Base-by-base conservation (phyloP, 92 coral and sea anemone species). In the Actinernus sp. region DNA sequence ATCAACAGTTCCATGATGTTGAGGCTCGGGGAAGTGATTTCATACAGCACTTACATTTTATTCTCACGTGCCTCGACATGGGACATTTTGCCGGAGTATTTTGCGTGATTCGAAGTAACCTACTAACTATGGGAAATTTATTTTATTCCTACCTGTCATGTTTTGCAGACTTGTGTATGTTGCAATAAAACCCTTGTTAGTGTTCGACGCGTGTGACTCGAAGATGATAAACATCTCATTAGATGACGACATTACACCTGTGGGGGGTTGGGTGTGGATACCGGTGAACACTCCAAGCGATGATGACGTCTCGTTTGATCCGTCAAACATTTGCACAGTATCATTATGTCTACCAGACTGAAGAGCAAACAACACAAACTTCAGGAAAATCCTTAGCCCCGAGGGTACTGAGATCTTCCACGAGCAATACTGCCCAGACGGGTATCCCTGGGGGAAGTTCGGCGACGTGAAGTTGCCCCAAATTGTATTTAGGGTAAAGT, bases 201-300 rank as follows among this genome's bases (percentile, higher is more conserved):
- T 54, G 16, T 12, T 67, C 36, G 56, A 32, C 49, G 25, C 24
- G 12, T 53, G 63, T 13, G 75, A 27, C 63, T 53, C 53, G 27
- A 67, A 67, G 25, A 67, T 34, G 56, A 53, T 29, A 33, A 67
- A 67, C 27, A 67, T 31, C 58, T 53, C 51, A 60, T 68, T 68
- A 26, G 63, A 52, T 4, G 76, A 52, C 18, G 76, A 68, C 2
- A 26, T 25, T 1, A 68, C 38, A 25, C 76, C 76, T 27, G 51
- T 26, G 25, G 51, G 37, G 32, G 63, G 39, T 16, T 63, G 65
- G 8, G 4, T 2, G 20, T 11, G 57, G 38, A 34, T 37, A 19
- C 76, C 76, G 25, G 76, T 34, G 51, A 33, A 68, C 65, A 68
- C 65, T 24, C 76, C 76, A 47, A 68, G 55, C 22, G 76, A 68